phyloP scores from a whole-genome alignment of 53 echinoderm and acorn worm species.

The Holothuria leucospilota region DNA sequence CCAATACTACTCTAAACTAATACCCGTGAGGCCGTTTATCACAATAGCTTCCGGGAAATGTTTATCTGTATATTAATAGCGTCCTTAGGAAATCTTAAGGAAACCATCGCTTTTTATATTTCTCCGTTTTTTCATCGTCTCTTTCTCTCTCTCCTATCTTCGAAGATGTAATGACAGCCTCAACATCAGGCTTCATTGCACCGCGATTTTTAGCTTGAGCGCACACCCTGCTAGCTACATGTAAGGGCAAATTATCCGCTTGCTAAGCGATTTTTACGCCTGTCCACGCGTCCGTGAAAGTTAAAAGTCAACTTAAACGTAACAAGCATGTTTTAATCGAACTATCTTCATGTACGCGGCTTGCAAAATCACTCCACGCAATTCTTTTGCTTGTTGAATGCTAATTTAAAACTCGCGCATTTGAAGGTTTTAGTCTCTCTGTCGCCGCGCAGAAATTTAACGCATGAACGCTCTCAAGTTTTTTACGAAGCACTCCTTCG shows the following conservation, averaged over 20 bases:
- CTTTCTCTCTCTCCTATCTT: not conserved
- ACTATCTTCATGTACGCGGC: constrained; percentile 28
- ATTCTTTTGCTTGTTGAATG: constrained; percentile 35
- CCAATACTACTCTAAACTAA: not conserved
- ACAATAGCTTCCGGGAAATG: constrained; percentile 39
- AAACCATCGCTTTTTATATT: not conserved
- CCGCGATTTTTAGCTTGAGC: constrained; percentile 7
- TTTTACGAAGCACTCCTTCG: not conserved
- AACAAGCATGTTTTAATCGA: constrained; percentile 34
- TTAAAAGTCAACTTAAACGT: constrained; percentile 27
- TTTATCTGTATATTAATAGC: constrained; percentile 16
- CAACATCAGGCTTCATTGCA: constrained; percentile 21
- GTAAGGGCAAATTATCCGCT: constrained; percentile 39
- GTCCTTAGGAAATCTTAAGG: constrained; percentile 4
- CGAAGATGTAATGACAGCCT: not conserved
- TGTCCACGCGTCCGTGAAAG: constrained; percentile 28
- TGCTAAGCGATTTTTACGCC: constrained; percentile 17
- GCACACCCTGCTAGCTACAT: constrained; percentile 21
- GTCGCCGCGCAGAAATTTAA: constrained; percentile 18
- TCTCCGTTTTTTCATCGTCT: not conserved
- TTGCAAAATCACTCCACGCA: constrained; percentile 28
- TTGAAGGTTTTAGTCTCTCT: constrained; percentile 11
- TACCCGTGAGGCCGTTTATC: constrained; percentile 3
- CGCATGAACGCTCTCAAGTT: constrained; percentile 22
- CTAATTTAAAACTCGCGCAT: constrained; percentile 21